phyloP scores from a whole-genome alignment of 2,888 invertebrate genomes.

The Notodonta ziczac region DNA sequence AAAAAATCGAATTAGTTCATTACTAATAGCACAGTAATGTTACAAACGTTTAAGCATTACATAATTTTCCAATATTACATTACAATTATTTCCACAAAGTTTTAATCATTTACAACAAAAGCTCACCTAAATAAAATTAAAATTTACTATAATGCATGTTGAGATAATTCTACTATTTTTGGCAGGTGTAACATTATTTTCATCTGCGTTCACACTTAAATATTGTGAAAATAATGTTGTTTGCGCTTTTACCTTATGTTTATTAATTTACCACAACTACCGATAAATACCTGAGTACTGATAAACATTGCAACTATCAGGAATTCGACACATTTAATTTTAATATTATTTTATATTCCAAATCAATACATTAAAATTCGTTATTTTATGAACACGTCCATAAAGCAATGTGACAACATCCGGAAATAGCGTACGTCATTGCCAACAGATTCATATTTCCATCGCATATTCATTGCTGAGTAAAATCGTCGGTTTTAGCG shows the following conservation, averaged over 20 bases:
- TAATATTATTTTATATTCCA: background rate
- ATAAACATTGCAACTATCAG: too few species aligned
- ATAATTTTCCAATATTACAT: too few species aligned
- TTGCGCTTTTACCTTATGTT: too few species aligned
- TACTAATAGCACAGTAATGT: conserved; percentile 10
- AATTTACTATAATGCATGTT: background rate
- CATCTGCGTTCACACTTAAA: background rate
- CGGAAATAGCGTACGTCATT: conserved; percentile 82
- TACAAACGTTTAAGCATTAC: conserved; percentile 17
- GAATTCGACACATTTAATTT: too few species aligned
- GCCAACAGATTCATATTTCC: conserved; percentile 77
- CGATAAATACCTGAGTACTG: too few species aligned
- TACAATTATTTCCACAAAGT: background rate
- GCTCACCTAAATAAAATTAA: too few species aligned
- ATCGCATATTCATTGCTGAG: conserved; percentile 61
- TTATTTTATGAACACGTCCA: conserved; percentile 34
- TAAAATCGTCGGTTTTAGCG: conserved; percentile 72
- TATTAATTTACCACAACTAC: too few species aligned
- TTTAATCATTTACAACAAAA: too few species aligned
- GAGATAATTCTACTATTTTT: background rate
- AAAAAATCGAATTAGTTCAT: too few species aligned
- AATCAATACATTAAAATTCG: background rate
- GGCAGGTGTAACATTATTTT: background rate
- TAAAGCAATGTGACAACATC: conserved; percentile 64
- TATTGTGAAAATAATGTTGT: background rate